Conservation (phyloP, 2,113 vertebrate species). For the Catharus bicknelli region DNA sequence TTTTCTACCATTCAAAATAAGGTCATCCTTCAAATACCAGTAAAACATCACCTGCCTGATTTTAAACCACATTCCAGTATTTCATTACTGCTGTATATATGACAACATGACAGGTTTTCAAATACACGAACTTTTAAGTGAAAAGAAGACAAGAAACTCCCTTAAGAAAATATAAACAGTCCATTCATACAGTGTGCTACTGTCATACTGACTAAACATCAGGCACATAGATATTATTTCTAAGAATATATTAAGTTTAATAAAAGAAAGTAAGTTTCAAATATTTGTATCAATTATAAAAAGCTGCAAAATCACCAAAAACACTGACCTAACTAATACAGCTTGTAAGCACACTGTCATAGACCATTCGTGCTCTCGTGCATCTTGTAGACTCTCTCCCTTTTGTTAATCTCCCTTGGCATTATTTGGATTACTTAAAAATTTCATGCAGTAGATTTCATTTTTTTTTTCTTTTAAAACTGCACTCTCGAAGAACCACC, state of each 20-base stretch:
- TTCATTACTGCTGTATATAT: background rate
- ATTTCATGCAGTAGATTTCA: constrained; percentile 74
- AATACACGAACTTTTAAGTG: background rate
- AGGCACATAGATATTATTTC: background rate
- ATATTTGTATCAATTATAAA: background rate
- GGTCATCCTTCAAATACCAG: background rate
- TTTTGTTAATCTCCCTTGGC: constrained; percentile 59
- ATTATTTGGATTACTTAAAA: constrained; percentile 77
- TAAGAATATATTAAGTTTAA: background rate
- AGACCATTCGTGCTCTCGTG: constrained; percentile 28
- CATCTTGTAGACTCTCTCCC: constrained; percentile 50
- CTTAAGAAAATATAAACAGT: background rate
- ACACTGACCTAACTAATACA: background rate
- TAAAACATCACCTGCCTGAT: background rate
- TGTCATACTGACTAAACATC: background rate
- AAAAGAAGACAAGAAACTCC: background rate
- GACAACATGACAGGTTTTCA: background rate
- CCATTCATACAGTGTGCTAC: background rate
- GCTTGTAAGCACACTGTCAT: background rate
- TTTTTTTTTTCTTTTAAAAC: background rate
- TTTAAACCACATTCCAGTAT: background rate
- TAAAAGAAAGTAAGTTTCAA: background rate
- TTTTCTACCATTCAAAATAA: constrained; percentile 20
- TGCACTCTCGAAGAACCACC: background rate
- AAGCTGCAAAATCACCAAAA: background rate